Evolutionary conservation across 2,888 invertebrate genomes (phyloP).

Genomic region (Tetrapedia diversipes): DNA sequence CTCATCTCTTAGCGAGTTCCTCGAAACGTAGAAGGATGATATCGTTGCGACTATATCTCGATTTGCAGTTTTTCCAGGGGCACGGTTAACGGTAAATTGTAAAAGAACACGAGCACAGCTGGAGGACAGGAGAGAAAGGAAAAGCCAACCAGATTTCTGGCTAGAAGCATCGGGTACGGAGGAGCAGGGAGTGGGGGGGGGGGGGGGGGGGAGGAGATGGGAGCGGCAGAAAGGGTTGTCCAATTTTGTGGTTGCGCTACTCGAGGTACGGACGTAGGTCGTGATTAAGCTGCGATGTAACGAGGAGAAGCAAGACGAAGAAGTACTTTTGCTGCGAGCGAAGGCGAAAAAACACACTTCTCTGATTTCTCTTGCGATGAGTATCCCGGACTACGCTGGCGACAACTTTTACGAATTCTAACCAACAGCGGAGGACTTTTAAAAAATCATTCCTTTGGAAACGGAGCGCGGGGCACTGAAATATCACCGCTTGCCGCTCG

Average conservation of each 20-base stretch:
- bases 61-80: neutral
- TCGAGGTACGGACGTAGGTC: constrained; percentile 23
- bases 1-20: too few relatives aligned
- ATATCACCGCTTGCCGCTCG: neutral
- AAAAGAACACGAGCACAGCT: neutral
- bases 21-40: constrained; percentile 14
- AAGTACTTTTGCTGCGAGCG: neutral
- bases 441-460: constrained; percentile 36
- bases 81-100: constrained; percentile 12
- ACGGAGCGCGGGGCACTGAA: neutral
- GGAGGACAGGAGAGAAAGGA: neutral
- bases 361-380: neutral
- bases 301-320: constrained; percentile 18
- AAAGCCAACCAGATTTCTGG: constrained; percentile 7
- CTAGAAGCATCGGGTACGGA: neutral
- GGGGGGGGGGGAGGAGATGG: too few relatives aligned
- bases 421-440: constrained; percentile 17
- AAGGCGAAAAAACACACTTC: constrained; percentile 2
- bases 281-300: neutral
- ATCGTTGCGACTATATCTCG: neutral
- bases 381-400: constrained; percentile 17
- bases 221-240: constrained; percentile 14
- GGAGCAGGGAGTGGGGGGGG: neutral
- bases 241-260: constrained; percentile 41
- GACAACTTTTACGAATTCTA: constrained; percentile 46